phyloP scores from a whole-genome alignment of 2,797 vertebrate species.

The Anolis apletophallus region DNA sequence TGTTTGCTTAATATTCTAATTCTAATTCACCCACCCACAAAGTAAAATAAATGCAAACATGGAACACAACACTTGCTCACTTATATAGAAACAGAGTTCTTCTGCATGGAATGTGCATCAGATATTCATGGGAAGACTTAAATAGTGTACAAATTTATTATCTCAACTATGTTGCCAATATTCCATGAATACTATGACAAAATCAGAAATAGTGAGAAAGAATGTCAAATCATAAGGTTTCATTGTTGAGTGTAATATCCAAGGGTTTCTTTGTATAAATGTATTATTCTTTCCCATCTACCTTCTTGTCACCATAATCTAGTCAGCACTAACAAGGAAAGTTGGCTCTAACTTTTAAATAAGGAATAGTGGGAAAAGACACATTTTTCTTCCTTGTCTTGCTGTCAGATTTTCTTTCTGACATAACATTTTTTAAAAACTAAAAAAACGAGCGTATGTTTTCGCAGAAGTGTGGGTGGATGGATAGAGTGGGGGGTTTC shows the following conservation, averaged over 20 bases:
- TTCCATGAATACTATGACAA: background rate
- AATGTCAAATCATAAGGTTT: background rate
- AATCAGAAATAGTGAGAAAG: background rate
- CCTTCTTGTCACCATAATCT: too few relatives aligned
- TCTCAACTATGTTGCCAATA: background rate
- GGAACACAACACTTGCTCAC: background rate
- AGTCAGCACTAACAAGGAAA: background rate
- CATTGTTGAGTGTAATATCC: background rate
- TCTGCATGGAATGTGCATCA: background rate
- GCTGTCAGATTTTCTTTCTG: background rate
- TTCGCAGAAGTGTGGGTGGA: background rate
- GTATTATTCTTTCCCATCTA: background rate
- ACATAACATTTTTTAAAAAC: background rate
- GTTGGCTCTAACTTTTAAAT: background rate
- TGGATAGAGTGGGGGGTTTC: background rate
- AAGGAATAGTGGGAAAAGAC: background rate
- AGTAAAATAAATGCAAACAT: background rate
- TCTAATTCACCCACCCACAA: background rate
- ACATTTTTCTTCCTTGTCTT: background rate
- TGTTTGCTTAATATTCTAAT: constrained; percentile 17
- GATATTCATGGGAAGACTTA: background rate
- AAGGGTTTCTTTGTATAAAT: background rate
- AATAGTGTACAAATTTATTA: background rate
- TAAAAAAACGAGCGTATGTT: constrained; percentile 2
- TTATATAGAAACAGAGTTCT: background rate